Evolutionary conservation across 2,888 invertebrate species (phyloP).

Genomic region (Dynastes grantii): DNA sequence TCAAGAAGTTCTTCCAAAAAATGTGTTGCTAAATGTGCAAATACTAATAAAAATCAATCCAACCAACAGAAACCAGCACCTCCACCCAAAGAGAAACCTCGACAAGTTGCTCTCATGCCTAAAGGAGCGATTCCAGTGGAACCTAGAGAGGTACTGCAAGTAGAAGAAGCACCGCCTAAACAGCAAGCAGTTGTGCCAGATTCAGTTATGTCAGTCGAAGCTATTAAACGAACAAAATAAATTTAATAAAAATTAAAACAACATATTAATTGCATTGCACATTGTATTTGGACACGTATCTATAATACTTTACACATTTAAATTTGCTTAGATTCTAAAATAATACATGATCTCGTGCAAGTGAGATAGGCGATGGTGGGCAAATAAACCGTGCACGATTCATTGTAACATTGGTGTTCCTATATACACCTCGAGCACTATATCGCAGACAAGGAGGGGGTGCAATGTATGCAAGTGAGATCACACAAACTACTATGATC

Average conservation of each 20-base stretch:
- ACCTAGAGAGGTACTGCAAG: constrained; percentile 7
- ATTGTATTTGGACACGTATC: constrained; percentile 55
- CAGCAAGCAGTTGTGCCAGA: background rate
- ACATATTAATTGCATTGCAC: constrained; percentile 54
- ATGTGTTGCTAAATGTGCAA: constrained; percentile 28
- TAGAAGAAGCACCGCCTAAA: constrained; percentile 24
- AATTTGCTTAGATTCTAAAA: constrained; percentile 60
- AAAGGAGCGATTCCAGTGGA: constrained; percentile 47
- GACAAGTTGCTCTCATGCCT: constrained; percentile 47
- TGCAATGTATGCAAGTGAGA: constrained; percentile 64
- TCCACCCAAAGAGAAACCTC: constrained; percentile 23
- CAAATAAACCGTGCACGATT: constrained; percentile 54
- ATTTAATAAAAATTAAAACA: constrained; percentile 29
- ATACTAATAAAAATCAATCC: constrained; percentile 1
- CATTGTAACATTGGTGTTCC: constrained; percentile 30
- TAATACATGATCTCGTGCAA: constrained; percentile 63
- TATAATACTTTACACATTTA: constrained; percentile 54
- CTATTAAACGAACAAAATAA: constrained; percentile 29
- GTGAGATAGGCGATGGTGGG: constrained; percentile 55
- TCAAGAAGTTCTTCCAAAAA: constrained; percentile 19
- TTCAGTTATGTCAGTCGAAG: constrained; percentile 43
- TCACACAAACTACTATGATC: constrained; percentile 64
- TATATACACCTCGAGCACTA: constrained; percentile 48
- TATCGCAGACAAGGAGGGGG: constrained; percentile 60
- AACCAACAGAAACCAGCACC: background rate